Evolutionary conservation across 35 echinoderm and acorn worm species (phyloP).

Genomic region (Hemicentrotus pulcherrimus): DNA sequence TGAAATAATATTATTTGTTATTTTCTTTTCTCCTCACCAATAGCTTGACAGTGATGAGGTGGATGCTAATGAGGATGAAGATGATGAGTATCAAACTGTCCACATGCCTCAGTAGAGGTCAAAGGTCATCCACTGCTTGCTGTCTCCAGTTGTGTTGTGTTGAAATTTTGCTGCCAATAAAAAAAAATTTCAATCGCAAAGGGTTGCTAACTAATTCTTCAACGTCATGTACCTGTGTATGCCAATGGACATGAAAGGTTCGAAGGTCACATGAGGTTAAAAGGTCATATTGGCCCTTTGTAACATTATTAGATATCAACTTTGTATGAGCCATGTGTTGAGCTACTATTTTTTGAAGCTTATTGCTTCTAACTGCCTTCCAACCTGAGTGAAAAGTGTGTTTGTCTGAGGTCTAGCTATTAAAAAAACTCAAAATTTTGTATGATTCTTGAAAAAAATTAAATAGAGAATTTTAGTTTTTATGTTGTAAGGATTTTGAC

Average conservation of each 20-base stretch:
- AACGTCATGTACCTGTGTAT: not conserved
- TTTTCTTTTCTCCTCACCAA: conserved; percentile 34
- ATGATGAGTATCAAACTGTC: conserved; percentile 74
- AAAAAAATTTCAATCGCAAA: no score
- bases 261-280: not conserved
- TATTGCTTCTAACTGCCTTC: not conserved
- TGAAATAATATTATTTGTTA: not conserved
- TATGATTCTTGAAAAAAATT: not conserved
- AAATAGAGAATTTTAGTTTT: not conserved
- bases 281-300: not conserved
- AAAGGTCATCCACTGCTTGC: not conserved
- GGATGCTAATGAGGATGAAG: conserved; percentile 66
- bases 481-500: not conserved
- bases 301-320: not conserved
- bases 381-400: not conserved
- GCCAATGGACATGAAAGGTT: not conserved
- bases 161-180: not conserved
- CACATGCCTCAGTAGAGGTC: conserved; percentile 70
- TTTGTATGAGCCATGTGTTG: not conserved
- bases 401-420: not conserved
- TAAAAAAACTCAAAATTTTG: not conserved
- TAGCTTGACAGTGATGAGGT: conserved; percentile 83
- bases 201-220: not conserved
- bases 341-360: not conserved
- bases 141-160: not conserved